Conservation (phyloP, 2,888 invertebrate species). For the Romanomermis culicivorax region DNA sequence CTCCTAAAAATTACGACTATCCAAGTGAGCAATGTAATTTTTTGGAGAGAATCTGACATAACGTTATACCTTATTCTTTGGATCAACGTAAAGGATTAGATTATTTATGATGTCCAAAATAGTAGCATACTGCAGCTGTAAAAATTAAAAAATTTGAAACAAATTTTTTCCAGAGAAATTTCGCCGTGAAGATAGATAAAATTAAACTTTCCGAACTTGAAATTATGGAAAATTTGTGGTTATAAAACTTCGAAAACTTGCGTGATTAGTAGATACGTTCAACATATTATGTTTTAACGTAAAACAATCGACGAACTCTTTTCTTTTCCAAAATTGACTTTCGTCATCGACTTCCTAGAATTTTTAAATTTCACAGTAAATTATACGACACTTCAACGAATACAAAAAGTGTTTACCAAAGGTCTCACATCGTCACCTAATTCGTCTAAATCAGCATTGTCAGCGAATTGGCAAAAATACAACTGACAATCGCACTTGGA, state of each 20-base stretch:
- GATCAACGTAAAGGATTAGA: slow-evolving; percentile 80
- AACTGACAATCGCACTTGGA: slow-evolving; percentile 94
- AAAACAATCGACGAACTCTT: slow-evolving; percentile 77
- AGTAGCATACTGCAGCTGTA: slow-evolving; percentile 60
- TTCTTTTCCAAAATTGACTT: slow-evolving; percentile 50
- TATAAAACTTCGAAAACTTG: background rate
- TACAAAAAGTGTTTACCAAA: slow-evolving; percentile 35
- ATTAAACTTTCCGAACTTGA: no score
- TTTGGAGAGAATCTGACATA: background rate
- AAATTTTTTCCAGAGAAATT: background rate
- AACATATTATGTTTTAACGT: slow-evolving; percentile 94
- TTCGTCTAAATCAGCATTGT: slow-evolving; percentile 44
- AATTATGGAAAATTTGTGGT: no score
- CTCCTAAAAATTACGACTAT: slow-evolving; percentile 11
- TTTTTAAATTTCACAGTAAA: slow-evolving; percentile 6
- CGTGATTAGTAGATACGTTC: slow-evolving; percentile 60
- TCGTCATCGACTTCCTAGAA: slow-evolving; percentile 17
- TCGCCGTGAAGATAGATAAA: no score
- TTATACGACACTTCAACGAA: background rate
- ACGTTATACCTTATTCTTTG: slow-evolving; percentile 54
- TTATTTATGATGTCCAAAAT: slow-evolving; percentile 92
- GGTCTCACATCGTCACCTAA: slow-evolving; percentile 42
- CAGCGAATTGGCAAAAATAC: slow-evolving; percentile 48
- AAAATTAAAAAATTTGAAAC: slow-evolving; percentile 1
- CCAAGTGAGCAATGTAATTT: background rate